phyloP scores from a whole-genome alignment of 2,888 invertebrate species.

The Holacanthella duospinosa region DNA sequence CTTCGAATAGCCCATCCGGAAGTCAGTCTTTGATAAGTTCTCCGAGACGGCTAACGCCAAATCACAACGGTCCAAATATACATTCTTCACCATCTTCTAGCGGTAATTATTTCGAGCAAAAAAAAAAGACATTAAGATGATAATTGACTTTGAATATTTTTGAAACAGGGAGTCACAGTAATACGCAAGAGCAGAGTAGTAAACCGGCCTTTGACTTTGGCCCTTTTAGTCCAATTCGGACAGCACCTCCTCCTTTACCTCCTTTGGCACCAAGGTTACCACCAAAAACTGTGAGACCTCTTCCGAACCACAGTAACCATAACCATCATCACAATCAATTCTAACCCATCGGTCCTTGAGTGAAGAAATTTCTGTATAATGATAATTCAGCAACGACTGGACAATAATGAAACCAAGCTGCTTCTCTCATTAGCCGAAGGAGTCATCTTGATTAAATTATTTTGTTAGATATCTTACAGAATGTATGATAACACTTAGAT shows the following conservation, averaged over 20 bases:
- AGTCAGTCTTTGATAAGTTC: conserved; percentile 19
- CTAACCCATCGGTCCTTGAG: no score
- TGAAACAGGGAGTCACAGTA: neutral
- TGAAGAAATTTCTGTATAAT: no score
- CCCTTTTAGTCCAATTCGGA: conserved; percentile 8
- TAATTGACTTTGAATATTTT: neutral
- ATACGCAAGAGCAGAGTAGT: neutral
- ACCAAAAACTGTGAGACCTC: conserved; percentile 6
- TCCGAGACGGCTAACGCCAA: conserved; percentile 7
- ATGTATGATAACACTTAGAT: no score
- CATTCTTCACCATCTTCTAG: neutral
- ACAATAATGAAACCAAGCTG: neutral
- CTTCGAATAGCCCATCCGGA: conserved; percentile 15
- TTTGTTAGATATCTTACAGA: no score
- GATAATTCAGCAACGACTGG: neutral
- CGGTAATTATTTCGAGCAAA: neutral
- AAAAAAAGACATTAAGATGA: no score
- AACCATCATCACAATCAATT: neutral
- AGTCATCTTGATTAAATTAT: no score
- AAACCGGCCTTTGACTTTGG: conserved; percentile 9
- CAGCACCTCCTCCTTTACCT: neutral
- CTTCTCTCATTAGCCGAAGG: no score
- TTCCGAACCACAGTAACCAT: conserved; percentile 3
- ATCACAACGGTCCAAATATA: conserved; percentile 5
- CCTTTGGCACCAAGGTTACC: conserved; percentile 9